Base-by-base conservation (phyloP, 2,797 vertebrate species). In the Cichlasoma orientale region DNA sequence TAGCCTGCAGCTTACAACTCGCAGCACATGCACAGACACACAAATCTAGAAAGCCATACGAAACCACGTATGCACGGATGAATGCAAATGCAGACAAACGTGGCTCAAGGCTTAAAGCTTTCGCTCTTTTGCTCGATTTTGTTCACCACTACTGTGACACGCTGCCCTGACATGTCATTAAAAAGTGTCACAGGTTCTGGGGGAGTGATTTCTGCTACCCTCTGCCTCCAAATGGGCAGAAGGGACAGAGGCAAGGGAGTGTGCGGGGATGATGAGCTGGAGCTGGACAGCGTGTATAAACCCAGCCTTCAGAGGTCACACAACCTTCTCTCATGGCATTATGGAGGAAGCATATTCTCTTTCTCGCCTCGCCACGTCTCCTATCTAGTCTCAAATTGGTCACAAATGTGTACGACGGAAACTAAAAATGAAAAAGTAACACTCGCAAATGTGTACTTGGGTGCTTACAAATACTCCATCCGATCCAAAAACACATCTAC, bases 131-230 rank as follows among this genome's bases (percentile, higher is more conserved):
- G 55, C n/a, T 31, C 21, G 70, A 52, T 72, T 80, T 55, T 70
- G 36, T 11, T 66, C 79, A 41, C 77, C 81, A 78, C 68, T 10
- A 52, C 82, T 89, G 79, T 79, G 89, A 93, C 88, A 86, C 82
- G 56, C 81, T 52, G 87, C 80, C 74, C 82, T 88, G 90, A 93
- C 88, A 75, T 84, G 90, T 89, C 92, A 91, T 94, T 93, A 93
- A 92, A 92, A 93, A 83, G 88, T 89, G 87, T 91, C 89, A 88
- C 86, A 71, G 85, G 90, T 90, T 92, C 85, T 78, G 76, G 82
- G 58, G 90, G 78, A 90, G 91, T 77, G 88, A 89, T 91, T 90
- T 86, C 79, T 14, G 25, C 81, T 41, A 50, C 82, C 52, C 75
- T 57, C 71, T 73, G 82, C 61, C 72, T 77, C 57, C 74, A 59